Percentiles rank a stretch among this genome's conserved stretches.
These are phyloP conservation scores for Tetraneura akinire DNA, from an alignment of 1,140 invertebrate species.

Conservation along the genomic window DNA sequence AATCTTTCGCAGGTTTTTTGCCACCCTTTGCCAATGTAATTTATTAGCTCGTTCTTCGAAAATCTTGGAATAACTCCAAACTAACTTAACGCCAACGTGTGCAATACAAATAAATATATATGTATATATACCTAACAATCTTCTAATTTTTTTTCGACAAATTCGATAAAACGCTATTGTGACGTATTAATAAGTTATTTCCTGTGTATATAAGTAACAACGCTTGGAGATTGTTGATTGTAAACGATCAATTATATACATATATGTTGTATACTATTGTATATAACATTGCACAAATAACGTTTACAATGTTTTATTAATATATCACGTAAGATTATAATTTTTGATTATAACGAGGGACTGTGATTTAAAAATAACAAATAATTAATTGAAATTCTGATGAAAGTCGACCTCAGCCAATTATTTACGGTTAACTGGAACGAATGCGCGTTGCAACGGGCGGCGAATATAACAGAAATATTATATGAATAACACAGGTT, in stretches of 20 bases:
- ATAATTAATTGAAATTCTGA: not conserved
- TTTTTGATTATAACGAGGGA: too few species aligned
- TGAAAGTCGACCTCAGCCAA: not conserved
- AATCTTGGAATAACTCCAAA: slow-evolving; percentile 26
- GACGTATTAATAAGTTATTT: not conserved
- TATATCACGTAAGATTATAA: too few species aligned
- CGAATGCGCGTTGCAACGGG: not conserved
- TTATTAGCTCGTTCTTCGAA: slow-evolving; percentile 1
- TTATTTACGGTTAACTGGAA: not conserved
- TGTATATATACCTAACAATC: not conserved
- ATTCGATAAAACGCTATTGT: not conserved
- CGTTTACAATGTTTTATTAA: too few species aligned
- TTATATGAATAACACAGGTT: not conserved
- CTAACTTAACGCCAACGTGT: not conserved
- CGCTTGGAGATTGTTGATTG: too few species aligned
- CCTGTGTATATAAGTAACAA: not conserved
- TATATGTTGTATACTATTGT: too few species aligned
- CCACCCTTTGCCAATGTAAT: slow-evolving; percentile 17
- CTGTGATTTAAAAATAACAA: not conserved
- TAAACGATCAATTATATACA: too few species aligned
- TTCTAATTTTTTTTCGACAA: slow-evolving; percentile 5
- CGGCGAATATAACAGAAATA: not conserved
- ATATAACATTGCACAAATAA: too few species aligned
- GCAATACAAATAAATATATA: not conserved
- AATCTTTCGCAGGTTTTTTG: not conserved